These are phyloP conservation scores for Microctonus brassicae DNA, from an alignment of 2,888 invertebrate genomes.

Conservation along the genomic window DNA sequence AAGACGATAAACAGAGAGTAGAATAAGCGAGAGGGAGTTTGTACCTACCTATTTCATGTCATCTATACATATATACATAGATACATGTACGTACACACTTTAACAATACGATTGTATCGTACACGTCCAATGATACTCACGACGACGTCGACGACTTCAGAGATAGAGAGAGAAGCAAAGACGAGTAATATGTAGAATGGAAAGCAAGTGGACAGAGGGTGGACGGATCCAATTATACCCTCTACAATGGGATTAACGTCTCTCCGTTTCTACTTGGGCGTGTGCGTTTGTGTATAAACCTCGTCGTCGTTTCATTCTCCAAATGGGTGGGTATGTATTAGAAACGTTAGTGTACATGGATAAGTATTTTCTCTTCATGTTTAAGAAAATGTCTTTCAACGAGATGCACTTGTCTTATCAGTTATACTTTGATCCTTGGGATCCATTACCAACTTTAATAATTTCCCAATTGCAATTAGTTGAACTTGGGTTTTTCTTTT, in stretches of 20 bases:
- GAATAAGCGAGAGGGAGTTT: no score
- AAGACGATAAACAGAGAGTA: not conserved
- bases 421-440: conserved; percentile 39
- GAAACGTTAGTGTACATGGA: conserved; percentile 11
- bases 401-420: conserved; percentile 49
- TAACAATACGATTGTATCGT: not conserved
- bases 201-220: conserved; percentile 53
- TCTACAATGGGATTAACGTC: conserved; percentile 56
- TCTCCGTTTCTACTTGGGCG: conserved; percentile 21
- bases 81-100: not conserved
- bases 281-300: not conserved
- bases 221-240: conserved; percentile 57
- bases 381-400: conserved; percentile 28
- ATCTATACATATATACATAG: no score
- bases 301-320: conserved; percentile 14
- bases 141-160: conserved; percentile 1
- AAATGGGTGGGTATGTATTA: not conserved
- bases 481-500: no score
- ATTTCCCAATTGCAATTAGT: conserved; percentile 39
- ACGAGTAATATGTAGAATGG: conserved; percentile 41
- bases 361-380: conserved; percentile 32
- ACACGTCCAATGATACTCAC: conserved; percentile 19
- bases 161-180: not conserved
- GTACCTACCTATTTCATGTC: no score
- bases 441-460: conserved; percentile 50